Percentiles rank a stretch among this genome's conserved stretches.
Evolutionary conservation across 2,797 vertebrate genomes (phyloP).

Genomic region (Peromyscus melanophrys): DNA sequence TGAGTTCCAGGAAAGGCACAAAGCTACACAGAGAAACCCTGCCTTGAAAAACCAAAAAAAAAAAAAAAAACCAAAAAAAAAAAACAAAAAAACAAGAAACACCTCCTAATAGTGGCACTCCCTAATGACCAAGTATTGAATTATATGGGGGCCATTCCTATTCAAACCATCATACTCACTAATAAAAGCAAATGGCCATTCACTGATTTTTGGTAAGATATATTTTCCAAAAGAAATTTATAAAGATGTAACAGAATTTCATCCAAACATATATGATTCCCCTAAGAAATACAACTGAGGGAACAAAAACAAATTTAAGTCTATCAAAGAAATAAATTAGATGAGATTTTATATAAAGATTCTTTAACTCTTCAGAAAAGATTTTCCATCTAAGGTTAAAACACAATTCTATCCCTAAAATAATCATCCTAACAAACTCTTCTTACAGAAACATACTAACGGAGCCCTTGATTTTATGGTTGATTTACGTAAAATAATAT

Average conservation of each 20-base stretch:
- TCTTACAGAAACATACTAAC: background rate
- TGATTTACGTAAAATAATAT: background rate
- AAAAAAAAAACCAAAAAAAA: too few relatives aligned
- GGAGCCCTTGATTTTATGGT: background rate
- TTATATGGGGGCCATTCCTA: background rate
- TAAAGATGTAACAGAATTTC: slow-evolving; percentile 20
- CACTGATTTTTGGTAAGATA: background rate
- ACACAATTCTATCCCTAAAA: slow-evolving; percentile 57
- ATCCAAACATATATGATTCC: background rate
- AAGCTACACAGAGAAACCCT: too few relatives aligned
- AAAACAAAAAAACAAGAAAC: too few relatives aligned
- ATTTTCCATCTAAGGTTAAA: slow-evolving; percentile 11
- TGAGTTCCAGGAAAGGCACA: too few relatives aligned
- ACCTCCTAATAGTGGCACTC: background rate
- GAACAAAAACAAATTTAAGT: background rate
- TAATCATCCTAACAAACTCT: background rate
- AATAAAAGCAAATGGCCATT: background rate
- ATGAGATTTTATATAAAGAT: slow-evolving; percentile 42
- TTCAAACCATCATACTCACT: background rate
- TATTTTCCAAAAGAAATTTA: background rate
- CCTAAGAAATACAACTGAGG: slow-evolving; percentile 8
- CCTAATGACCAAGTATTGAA: background rate
- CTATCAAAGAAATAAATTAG: slow-evolving; percentile 1
- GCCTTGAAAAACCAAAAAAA: too few relatives aligned
- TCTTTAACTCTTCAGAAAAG: slow-evolving; percentile 19